These are phyloP conservation scores for Plotosus lineatus DNA, from an alignment of 2,113 vertebrate species.

Conservation along the genomic window DNA sequence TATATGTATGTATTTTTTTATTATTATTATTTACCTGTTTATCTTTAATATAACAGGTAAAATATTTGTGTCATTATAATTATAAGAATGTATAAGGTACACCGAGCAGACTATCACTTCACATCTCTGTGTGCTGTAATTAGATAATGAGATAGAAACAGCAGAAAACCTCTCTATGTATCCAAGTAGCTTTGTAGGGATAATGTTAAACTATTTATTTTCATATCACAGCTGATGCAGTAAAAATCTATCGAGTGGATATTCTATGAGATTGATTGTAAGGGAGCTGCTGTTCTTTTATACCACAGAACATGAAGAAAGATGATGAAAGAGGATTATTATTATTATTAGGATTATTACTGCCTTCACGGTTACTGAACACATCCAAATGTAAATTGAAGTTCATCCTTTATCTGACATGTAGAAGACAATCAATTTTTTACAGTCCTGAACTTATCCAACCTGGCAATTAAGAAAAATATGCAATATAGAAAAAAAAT, in stretches of 20 bases:
- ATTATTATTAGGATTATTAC: not conserved
- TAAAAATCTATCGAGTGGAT: not conserved
- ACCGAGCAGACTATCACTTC: not conserved
- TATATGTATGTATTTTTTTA: no score
- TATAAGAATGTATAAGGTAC: no score
- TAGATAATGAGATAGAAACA: not conserved
- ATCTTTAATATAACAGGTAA: no score
- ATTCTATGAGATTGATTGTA: not conserved
- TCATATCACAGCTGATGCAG: not conserved
- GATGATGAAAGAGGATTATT: not conserved
- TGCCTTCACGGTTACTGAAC: not conserved
- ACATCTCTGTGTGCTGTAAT: not conserved
- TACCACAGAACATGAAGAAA: not conserved
- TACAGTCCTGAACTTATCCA: no score
- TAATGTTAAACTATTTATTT: not conserved
- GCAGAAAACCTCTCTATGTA: not conserved
- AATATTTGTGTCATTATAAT: no score
- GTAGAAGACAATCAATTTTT: not conserved
- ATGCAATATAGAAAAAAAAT: not conserved
- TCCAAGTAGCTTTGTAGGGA: not conserved
- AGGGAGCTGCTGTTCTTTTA: not conserved
- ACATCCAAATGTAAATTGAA: not conserved
- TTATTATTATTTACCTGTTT: no score
- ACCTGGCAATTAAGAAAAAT: not conserved
- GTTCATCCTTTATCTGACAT: not conserved